Percentiles rank a stretch among this genome's conserved stretches.
Conservation (phyloP, 1,140 invertebrate species). For the Drosophila sp. region DNA sequence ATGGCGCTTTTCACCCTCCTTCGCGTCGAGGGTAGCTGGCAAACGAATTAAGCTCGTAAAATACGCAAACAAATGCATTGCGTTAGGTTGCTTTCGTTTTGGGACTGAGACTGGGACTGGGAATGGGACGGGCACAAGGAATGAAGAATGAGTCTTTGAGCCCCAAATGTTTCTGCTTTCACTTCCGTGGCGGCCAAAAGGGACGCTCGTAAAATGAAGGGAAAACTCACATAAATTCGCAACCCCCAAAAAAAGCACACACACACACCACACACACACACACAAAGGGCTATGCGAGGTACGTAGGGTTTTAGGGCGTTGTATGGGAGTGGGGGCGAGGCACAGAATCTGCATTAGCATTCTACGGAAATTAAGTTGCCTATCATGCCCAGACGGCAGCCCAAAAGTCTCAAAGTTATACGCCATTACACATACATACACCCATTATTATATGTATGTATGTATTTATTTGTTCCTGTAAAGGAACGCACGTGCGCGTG, state of each 20-base stretch:
- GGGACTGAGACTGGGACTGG: conserved; percentile 41
- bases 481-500: conserved; percentile 32
- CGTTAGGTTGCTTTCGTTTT: conserved; percentile 43
- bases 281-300: conserved; percentile 6
- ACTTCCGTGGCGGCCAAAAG: conserved; percentile 44
- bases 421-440: conserved; percentile 19
- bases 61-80: conserved; percentile 54
- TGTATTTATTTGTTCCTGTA: conserved; percentile 5
- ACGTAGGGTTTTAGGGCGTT: not conserved
- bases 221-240: conserved; percentile 59
- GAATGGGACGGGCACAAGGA: too few species aligned
- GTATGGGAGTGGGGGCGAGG: not conserved
- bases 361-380: conserved; percentile 66
- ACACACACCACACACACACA: conserved; percentile 1
- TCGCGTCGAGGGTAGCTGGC: conserved; percentile 37
- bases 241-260: conserved; percentile 53
- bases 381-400: conserved; percentile 48
- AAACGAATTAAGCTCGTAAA: conserved; percentile 78
- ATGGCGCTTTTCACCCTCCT: conserved; percentile 61
- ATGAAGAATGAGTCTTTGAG: conserved; percentile 27
- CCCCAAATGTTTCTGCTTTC: conserved; percentile 46
- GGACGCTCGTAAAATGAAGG: conserved; percentile 62
- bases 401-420: conserved; percentile 33
- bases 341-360: conserved; percentile 73
- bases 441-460: conserved; percentile 1